Conservation (phyloP, 2,113 vertebrate genomes). For the Trogon melanurus region DNA sequence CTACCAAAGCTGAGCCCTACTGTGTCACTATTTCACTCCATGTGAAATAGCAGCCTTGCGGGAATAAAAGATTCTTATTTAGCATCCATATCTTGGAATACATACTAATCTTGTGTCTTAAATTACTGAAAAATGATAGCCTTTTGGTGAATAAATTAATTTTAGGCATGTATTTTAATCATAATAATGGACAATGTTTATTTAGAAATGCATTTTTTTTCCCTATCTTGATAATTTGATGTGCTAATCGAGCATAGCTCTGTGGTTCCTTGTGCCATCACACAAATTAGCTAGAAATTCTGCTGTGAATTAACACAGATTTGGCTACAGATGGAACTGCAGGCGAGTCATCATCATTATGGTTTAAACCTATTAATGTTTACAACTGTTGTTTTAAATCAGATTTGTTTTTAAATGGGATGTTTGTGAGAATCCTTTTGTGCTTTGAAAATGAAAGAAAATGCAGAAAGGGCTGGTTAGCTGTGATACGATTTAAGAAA, state of each 20-base stretch:
- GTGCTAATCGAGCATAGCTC: neutral
- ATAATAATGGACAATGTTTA: neutral
- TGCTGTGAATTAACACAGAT: conserved; percentile 1
- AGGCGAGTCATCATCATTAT: neutral
- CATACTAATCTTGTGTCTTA: neutral
- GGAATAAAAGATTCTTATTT: neutral
- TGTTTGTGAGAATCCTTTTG: neutral
- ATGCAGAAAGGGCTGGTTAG: neutral
- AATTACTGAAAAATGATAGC: neutral
- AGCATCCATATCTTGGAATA: neutral
- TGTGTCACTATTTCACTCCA: neutral
- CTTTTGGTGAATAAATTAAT: neutral
- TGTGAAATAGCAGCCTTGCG: neutral
- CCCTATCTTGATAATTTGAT: neutral
- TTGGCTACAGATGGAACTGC: conserved; percentile 9
- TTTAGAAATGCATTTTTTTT: neutral
- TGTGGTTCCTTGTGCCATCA: conserved; percentile 3
- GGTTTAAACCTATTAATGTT: conserved; percentile 8
- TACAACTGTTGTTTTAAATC: conserved; percentile 2
- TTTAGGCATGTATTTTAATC: neutral
- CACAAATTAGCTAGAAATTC: neutral
- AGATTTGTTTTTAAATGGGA: neutral
- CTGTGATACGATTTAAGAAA: neutral
- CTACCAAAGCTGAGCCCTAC: neutral
- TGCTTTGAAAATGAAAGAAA: neutral